These are phyloP conservation scores for Odontesthes bonariensis DNA, from an alignment of 2,113 vertebrate species.

Conservation along the genomic window DNA sequence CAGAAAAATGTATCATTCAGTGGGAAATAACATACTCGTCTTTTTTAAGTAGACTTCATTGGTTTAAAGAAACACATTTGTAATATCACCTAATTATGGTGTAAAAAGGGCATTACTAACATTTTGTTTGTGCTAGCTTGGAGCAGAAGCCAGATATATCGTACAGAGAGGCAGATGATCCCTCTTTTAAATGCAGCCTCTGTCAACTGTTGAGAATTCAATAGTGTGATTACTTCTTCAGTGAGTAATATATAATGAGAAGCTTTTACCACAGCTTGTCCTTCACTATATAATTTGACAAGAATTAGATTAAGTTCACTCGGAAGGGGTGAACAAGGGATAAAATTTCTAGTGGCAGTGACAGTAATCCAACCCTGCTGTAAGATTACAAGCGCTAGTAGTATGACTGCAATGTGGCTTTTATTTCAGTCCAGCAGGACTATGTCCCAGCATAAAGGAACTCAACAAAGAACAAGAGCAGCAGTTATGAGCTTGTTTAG, in stretches of 20 bases:
- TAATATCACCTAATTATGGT: not conserved
- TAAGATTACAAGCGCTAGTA: constrained; percentile 26
- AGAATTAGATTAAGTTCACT: not conserved
- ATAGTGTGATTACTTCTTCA: not conserved
- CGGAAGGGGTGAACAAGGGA: not conserved
- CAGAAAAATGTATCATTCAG: no score
- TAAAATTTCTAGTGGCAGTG: not conserved
- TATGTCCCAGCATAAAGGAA: constrained; percentile 5
- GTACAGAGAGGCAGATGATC: not conserved
- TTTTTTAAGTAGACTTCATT: no score
- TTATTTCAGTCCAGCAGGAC: constrained; percentile 28
- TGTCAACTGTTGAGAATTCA: not conserved
- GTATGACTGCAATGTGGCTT: constrained; percentile 42
- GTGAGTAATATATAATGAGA: no score
- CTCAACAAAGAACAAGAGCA: constrained; percentile 13
- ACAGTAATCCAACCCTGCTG: constrained; percentile 3
- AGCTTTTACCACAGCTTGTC: no score
- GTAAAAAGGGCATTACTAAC: not conserved
- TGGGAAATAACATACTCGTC: no score
- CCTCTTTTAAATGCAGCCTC: not conserved
- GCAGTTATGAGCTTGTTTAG: constrained; percentile 45
- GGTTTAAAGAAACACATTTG: no score
- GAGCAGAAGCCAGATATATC: not conserved
- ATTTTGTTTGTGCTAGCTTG: not conserved
- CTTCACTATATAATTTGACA: not conserved